Base-by-base conservation (phyloP, 2,888 invertebrate species). In the Napeogenes inachia region DNA sequence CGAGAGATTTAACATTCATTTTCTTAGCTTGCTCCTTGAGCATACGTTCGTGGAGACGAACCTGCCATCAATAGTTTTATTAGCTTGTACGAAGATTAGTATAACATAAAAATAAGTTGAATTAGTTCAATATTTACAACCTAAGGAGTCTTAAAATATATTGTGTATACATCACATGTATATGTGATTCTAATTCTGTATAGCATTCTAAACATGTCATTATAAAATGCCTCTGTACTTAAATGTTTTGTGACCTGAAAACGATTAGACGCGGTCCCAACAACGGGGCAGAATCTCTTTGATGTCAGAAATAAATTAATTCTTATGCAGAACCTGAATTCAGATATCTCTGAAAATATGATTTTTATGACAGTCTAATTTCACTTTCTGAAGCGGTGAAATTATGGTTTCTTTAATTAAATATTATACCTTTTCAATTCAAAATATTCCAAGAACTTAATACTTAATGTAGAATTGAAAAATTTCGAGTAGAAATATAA, bases 1-100 rank as follows among this genome's bases (percentile, higher is more conserved):
- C 89, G n/a, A 95, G 78, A 0, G 94, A 94, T 69, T 95, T 94
- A 0, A 95, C 94, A 75, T 94, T 94, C 95, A 95, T 95, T 81
- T 94, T 94, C 78, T 94, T 94, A 0, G 94, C 94, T 85, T 94
- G 94, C 32, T 93, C 94, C 62, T 92, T 91, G 3, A 94, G 84
- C 87, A 94, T 93, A 64, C 92, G 92, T 69, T 94, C 94, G 73
- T 94, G 94, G 50, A 89, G 87, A 6, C 92, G 88, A 2, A 92
- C 92, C 92, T 92, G 32, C 54, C 10, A 12, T n/a, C 5, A 46
- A 33, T 32, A 32, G 42, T 33, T 30, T 55, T 42, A 50, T 38
- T n/a, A 60, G 32, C 8, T 50, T 32, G 6, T 50, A 21, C 21
- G 1, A 21, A 21, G 35, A 6, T 35, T 2, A 35, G 1, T 35